phyloP scores from a whole-genome alignment of 2,113 vertebrate species.

The Myiagra hebetior region DNA sequence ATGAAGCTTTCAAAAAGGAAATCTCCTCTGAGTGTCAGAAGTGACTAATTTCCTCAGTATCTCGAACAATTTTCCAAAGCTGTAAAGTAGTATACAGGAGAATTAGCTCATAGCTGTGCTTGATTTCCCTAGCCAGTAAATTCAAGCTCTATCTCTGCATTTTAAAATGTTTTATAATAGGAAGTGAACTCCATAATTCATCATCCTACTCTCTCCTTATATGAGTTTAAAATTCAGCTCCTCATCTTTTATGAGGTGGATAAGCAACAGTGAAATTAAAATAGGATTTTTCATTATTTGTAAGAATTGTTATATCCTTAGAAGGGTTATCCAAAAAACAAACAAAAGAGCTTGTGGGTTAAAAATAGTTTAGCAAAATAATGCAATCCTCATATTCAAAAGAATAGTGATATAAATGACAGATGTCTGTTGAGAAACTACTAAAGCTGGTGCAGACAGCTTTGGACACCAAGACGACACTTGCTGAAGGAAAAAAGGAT shows the following conservation, averaged over 20 bases:
- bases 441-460: not conserved
- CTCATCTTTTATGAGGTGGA: not conserved
- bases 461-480: not conserved
- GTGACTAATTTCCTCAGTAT: not conserved
- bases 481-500: not conserved
- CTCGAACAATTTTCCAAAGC: not conserved
- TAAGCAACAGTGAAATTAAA: not conserved
- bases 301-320: not conserved
- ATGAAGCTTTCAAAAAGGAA: not conserved
- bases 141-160: not conserved
- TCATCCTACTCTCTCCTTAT: not conserved
- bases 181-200: not conserved
- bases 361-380: not conserved
- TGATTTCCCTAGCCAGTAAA: slow-evolving; percentile 42
- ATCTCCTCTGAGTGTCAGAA: slow-evolving; percentile 6
- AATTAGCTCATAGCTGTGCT: slow-evolving; percentile 1
- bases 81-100: not conserved
- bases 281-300: not conserved
- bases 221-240: not conserved
- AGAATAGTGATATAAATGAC: not conserved
- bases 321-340: not conserved
- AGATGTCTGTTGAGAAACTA: not conserved
- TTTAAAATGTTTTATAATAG: slow-evolving; percentile 13
- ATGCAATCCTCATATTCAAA: not conserved
- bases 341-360: not conserved